phyloP scores from a whole-genome alignment of 2,113 vertebrate genomes.

The Varanus salvator region DNA sequence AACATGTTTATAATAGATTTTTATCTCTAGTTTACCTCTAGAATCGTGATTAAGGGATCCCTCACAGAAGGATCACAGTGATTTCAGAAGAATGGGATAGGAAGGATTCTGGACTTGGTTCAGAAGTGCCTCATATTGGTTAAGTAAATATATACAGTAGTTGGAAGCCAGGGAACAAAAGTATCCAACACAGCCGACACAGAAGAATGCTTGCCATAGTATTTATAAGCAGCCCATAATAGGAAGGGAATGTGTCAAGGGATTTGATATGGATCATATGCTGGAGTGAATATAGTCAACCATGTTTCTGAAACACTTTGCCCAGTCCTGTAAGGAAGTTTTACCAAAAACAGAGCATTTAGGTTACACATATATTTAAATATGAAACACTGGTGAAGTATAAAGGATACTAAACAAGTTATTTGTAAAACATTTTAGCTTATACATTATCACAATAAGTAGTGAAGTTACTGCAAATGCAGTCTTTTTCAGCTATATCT shows the following conservation, averaged over 20 bases:
- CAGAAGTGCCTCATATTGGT: fast-evolving
- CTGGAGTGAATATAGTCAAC: slow-evolving; percentile 29
- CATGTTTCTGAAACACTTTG: slow-evolving; percentile 37
- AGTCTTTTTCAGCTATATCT: background rate
- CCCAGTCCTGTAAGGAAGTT: slow-evolving; percentile 5
- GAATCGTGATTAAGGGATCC: background rate
- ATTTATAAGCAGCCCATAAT: slow-evolving; percentile 43
- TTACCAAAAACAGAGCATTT: background rate
- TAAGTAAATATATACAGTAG: background rate
- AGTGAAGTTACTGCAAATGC: background rate
- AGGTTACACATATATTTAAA: too few species aligned
- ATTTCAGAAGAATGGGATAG: background rate
- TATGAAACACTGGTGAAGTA: background rate
- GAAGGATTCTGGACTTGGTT: background rate
- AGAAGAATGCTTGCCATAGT: background rate
- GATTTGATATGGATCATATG: slow-evolving; percentile 38
- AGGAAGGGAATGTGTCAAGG: slow-evolving; percentile 30
- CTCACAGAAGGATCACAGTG: background rate
- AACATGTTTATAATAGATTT: background rate
- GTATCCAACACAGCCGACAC: background rate
- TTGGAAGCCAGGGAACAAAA: slow-evolving; percentile 6
- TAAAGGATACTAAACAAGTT: background rate
- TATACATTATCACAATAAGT: background rate
- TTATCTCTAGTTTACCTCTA: background rate
- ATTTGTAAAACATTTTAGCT: background rate